Evolutionary conservation across 2,113 vertebrate genomes (phyloP), one percentile per base, ranked within the genome.

Genomic region (Melospiza melodia): DNA sequence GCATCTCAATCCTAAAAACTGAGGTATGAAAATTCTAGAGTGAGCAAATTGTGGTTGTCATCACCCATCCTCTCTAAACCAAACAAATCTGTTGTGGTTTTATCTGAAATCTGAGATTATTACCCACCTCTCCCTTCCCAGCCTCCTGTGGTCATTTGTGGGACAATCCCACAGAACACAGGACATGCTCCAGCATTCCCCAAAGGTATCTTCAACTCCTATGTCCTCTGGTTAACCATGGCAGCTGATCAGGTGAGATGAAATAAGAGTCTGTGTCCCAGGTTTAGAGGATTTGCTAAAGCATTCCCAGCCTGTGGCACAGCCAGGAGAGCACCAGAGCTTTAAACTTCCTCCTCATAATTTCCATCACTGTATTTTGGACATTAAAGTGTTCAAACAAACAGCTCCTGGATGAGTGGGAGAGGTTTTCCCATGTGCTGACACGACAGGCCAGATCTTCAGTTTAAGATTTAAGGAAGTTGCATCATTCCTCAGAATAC

Each of bases 41-140:
- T 0, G 0, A 57, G 5, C 6, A 79, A 71, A 79, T 75, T 41
- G 13, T 27, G 30, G 15, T 46, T 71, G 9, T 21, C 23, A 8
- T 23, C 30, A 18, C 7, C 30, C 30, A 15, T 43, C 8, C 37
- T 52, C 57, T 48, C 37, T 43, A 44, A 83, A 71, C 10, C 8
- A 51, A 57, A 46, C 37, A 30, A n/a, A n/a, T 31, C 8, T 18
- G 13, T 15, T 5, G 33, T 14, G 10, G 9, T 15, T 86, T 74
- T 37, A 25, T 61, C 51, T 48, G 55, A 57, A 46, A 17, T n/a
- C 30, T 31, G 62, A 62, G 12, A 31, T 57, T 37, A 18, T 51
- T 18, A 6, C 21, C 35, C 31, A 69, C 25, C 7, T 82, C 15
- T 65, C 12, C 49, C 33, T 93, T 78, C 39, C 55, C 61, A 78